Conservation (phyloP, 2,888 invertebrate species). For the Eupithecia centaureata region DNA sequence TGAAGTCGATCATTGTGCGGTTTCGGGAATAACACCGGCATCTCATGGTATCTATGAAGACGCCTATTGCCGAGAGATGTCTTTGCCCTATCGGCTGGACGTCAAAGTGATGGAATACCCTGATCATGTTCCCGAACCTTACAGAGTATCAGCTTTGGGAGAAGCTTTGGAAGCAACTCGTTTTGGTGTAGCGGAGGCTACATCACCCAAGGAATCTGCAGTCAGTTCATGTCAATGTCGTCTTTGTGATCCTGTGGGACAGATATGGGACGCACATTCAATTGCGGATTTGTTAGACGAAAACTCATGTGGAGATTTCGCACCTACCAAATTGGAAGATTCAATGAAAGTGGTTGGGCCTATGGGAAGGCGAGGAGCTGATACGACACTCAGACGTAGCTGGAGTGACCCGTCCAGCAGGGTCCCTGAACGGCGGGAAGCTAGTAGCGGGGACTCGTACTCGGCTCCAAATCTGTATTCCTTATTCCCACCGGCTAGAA, state of each 20-base stretch:
- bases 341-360: slow-evolving; percentile 81
- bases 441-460: slow-evolving; percentile 63
- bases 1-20: slow-evolving; percentile 77
- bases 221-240: slow-evolving; percentile 87
- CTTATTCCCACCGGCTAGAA: slow-evolving; percentile 74
- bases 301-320: slow-evolving; percentile 77
- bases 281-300: slow-evolving; percentile 80
- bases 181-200: slow-evolving; percentile 75
- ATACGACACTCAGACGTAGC: slow-evolving; percentile 82
- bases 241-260: slow-evolving; percentile 89
- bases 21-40: slow-evolving; percentile 62
- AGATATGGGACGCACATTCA: slow-evolving; percentile 89
- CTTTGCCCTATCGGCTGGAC: slow-evolving; percentile 77
- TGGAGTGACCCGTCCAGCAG: slow-evolving; percentile 86
- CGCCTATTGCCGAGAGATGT: slow-evolving; percentile 78
- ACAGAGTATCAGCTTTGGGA: slow-evolving; percentile 81
- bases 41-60: slow-evolving; percentile 77
- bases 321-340: slow-evolving; percentile 79
- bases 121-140: slow-evolving; percentile 70
- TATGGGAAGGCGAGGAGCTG: slow-evolving; percentile 69
- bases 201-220: slow-evolving; percentile 75
- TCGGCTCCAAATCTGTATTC: slow-evolving; percentile 79
- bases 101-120: slow-evolving; percentile 76
- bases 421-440: slow-evolving; percentile 71
- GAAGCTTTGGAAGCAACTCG: slow-evolving; percentile 80